Base-by-base conservation (phyloP, 2,113 vertebrate species). In the Grammomys surdaster region DNA sequence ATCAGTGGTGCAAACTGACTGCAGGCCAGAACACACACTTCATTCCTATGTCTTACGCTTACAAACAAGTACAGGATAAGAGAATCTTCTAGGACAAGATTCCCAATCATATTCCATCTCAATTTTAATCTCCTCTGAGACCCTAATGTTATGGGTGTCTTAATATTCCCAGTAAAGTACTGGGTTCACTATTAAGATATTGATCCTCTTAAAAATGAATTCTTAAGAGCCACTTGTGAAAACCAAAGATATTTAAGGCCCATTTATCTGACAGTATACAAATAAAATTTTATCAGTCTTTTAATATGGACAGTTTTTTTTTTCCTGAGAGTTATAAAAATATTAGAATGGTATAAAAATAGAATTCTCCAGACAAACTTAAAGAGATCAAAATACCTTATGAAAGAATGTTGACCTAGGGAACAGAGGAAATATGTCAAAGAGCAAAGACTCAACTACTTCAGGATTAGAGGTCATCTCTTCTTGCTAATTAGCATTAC, bases 21-120 rank as follows among this genome's bases (percentile, higher is more conserved):
- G 51, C 90, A 90, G 82, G 56, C 87, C 28, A 80, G 81, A 43
- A 95, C 70, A 75, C 82, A 95, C 93, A 94, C 76, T 65, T 70
- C 92, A 90, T 94, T 96, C 90, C 92, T 96, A 82, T 91, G 31
- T 48, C 77, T 96, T 90, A 78, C 56, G 56, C 43, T 94, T 80
- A 78, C 22, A 86, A 69, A 84, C 22, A 86, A 63, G 65, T 65
- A 73, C 46, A 7, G 10, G 90, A 60, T 95, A 89, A 54, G 43
- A 22, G 48, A 58, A 70, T 75, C 65, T 76, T 95, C 87, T 94
- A 73, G 72, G 56, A 54, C 67, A 90, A 43, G 63, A 69, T 89
- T 95, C 48, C 58, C 82, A 78, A 90, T 96, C 48, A 90, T 33
- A 48, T 89, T 96, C 89, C 36, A 80, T 94, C 95, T 95, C 10